Conservation (phyloP, 2,888 invertebrate genomes). For the Shargacucullia verbasci region DNA sequence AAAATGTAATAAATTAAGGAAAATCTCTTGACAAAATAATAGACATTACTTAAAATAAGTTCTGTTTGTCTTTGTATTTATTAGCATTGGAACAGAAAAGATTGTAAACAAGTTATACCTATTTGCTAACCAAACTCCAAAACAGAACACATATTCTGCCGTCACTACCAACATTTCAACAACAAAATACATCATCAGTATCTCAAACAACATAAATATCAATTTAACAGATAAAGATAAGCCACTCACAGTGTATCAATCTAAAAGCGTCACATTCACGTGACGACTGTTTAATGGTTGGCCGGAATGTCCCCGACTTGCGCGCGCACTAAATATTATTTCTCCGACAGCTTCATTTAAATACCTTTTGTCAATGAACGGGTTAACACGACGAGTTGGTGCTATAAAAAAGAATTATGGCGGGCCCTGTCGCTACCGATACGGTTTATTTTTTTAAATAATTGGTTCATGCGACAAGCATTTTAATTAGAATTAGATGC, state of each 20-base stretch:
- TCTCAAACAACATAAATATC: conserved; percentile 51
- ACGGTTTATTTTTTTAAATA: conserved; percentile 72
- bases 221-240: conserved; percentile 53
- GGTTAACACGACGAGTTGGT: conserved; percentile 80
- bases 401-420: conserved; percentile 88
- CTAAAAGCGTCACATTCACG: conserved; percentile 69
- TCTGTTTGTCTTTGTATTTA: too few species aligned
- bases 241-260: conserved; percentile 46
- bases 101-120: too few species aligned
- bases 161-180: background rate
- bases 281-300: conserved; percentile 73
- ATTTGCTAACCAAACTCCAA: too few species aligned
- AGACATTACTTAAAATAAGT: too few species aligned
- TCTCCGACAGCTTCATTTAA: conserved; percentile 87
- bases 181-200: conserved; percentile 19
- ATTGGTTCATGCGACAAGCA: conserved; percentile 82
- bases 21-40: too few species aligned
- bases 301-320: conserved; percentile 72
- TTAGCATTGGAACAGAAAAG: too few species aligned
- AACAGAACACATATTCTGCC: background rate
- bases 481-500: conserved; percentile 79
- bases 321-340: conserved; percentile 84
- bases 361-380: conserved; percentile 89
- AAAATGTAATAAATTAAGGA: too few species aligned
- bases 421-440: conserved; percentile 72